phyloP scores from a whole-genome alignment of 2,113 vertebrate genomes.

The Apteryx owenii region DNA sequence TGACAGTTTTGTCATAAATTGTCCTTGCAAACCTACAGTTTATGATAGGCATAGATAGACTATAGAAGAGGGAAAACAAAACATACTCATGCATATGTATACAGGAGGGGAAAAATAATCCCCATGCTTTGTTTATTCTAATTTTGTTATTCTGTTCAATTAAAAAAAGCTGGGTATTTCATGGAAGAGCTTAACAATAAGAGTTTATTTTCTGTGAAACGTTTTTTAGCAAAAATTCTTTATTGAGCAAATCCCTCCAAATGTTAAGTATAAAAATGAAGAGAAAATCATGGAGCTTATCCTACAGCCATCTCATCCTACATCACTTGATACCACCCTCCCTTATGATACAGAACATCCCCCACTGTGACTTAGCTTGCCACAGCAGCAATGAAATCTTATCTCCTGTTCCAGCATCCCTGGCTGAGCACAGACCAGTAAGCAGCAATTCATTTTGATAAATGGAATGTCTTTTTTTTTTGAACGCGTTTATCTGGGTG shows the following conservation, averaged over 20 bases:
- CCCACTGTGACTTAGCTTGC: not conserved
- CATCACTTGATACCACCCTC: too few relatives aligned
- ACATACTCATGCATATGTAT: not conserved
- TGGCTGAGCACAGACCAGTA: not conserved
- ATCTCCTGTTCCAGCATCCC: not conserved
- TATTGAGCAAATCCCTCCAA: not conserved
- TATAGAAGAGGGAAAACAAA: not conserved
- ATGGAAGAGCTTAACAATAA: not conserved
- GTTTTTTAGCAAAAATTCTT: not conserved
- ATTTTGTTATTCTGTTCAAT: accelerated
- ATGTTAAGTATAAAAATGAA: not conserved
- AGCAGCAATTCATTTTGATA: not conserved
- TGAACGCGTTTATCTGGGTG: not conserved
- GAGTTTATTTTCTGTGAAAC: not conserved
- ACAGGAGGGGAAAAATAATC: not conserved
- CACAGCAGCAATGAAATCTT: not conserved
- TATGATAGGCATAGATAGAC: not conserved
- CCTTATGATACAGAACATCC: not conserved
- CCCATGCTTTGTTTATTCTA: not conserved
- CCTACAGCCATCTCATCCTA: not conserved
- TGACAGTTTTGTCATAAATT: not conserved
- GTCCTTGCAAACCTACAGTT: not conserved
- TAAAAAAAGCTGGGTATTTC: not conserved
- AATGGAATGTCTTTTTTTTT: not conserved
- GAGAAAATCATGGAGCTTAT: not conserved